These are phyloP conservation scores for Petrocephalus zakoni DNA, from an alignment of 2,113 vertebrate species.

Conservation along the genomic window DNA sequence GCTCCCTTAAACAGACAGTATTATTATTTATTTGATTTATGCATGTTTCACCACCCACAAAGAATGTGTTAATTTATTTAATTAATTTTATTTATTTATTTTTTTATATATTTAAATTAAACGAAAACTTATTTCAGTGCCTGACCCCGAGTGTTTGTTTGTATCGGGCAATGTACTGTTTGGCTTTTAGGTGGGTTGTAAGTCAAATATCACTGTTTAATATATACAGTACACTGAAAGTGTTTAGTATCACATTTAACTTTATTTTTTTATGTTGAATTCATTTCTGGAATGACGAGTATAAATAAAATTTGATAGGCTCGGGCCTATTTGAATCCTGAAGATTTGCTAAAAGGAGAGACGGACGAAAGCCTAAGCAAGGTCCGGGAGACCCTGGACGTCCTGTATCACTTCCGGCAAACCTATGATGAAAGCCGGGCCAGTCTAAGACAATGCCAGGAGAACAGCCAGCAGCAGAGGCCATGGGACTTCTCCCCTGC, in stretches of 20 bases:
- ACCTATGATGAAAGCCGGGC: slow-evolving; percentile 61
- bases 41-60: neutral
- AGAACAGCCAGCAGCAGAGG: slow-evolving; percentile 52
- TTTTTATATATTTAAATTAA: neutral
- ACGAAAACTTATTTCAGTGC: neutral
- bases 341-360: slow-evolving; percentile 82
- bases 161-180: neutral
- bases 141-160: neutral
- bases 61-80: neutral
- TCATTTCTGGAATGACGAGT: neutral
- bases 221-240: neutral
- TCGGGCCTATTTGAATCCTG: slow-evolving; percentile 63
- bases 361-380: slow-evolving; percentile 68
- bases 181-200: neutral
- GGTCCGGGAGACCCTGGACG: slow-evolving; percentile 59
- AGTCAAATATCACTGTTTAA: neutral
- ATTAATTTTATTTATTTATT: neutral
- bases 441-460: slow-evolving; percentile 63
- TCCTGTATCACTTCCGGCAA: slow-evolving; percentile 64
- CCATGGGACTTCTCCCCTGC: slow-evolving; percentile 71
- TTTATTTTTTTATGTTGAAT: neutral
- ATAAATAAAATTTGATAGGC: slow-evolving; percentile 57
- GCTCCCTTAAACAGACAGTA: slow-evolving; percentile 8
- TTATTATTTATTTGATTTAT: slow-evolving; percentile 8
- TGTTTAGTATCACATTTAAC: neutral